Percentiles rank a stretch among this genome's conserved stretches.
Evolutionary conservation across 2,888 invertebrate genomes (phyloP).

Genomic region (Eretmocerus hayati): DNA sequence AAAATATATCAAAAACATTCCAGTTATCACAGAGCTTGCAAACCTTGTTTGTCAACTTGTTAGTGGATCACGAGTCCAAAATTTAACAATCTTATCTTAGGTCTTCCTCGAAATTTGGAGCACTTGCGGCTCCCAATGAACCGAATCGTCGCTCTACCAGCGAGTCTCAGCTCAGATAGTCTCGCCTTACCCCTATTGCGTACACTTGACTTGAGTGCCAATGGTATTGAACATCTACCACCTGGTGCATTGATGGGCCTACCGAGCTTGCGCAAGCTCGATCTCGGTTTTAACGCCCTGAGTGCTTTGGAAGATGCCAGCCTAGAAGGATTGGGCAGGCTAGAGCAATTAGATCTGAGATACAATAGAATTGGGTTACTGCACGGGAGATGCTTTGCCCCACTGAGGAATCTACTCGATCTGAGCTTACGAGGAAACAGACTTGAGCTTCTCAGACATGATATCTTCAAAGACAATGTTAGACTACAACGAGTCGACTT

Average conservation of each 20-base stretch:
- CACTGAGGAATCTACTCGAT: conserved; percentile 59
- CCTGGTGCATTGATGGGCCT: conserved; percentile 60
- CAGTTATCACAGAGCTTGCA: no score
- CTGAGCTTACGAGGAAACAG: conserved; percentile 72
- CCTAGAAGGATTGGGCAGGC: conserved; percentile 61
- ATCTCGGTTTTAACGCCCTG: conserved; percentile 67
- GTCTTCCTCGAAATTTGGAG: conserved; percentile 70
- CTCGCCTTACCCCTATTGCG: conserved; percentile 66
- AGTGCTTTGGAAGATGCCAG: conserved; percentile 62
- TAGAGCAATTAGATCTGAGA: conserved; percentile 69
- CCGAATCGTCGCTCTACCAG: conserved; percentile 61
- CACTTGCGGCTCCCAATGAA: conserved; percentile 66
- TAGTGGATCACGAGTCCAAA: no score
- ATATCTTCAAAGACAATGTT: conserved; percentile 60
- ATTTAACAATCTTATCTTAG: no score
- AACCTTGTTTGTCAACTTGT: no score
- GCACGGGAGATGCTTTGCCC: conserved; percentile 59
- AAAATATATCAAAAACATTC: no score
- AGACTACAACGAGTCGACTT: conserved; percentile 63
- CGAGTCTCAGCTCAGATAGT: conserved; percentile 56
- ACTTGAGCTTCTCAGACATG: conserved; percentile 62
- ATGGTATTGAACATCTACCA: conserved; percentile 65
- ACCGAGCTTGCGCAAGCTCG: conserved; percentile 61
- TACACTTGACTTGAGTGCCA: conserved; percentile 68
- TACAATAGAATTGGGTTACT: conserved; percentile 66